Evolutionary conservation across 1,140 invertebrate genomes (phyloP).

Genomic region (Pachyrhynchus sulphureomaculatus): DNA sequence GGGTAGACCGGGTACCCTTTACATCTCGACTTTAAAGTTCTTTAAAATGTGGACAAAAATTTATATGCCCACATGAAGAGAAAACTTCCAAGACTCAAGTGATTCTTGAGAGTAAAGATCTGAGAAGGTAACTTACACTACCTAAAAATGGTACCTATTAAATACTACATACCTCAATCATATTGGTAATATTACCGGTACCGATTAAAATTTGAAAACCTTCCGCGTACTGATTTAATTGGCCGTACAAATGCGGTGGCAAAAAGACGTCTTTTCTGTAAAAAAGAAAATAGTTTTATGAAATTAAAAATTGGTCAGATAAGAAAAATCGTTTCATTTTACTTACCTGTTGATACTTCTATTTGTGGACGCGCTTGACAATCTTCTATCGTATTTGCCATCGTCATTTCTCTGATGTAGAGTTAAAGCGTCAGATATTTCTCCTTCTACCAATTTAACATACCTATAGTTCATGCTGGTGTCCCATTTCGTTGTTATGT

Average conservation of each 20-base stretch:
- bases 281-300: conserved; percentile 2
- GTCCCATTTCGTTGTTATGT: conserved; percentile 77
- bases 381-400: conserved; percentile 71
- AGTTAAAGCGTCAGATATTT: conserved; percentile 84
- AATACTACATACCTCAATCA: conserved; percentile 55
- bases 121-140: too few species aligned
- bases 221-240: conserved; percentile 75
- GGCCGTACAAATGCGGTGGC: conserved; percentile 85
- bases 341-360: conserved; percentile 26
- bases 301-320: background rate
- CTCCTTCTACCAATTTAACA: conserved; percentile 83
- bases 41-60: too few species aligned
- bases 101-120: too few species aligned
- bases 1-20: too few species aligned
- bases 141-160: too few species aligned
- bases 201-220: conserved; percentile 68
- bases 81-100: too few species aligned
- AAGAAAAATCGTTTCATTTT: background rate
- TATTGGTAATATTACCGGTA: conserved; percentile 51
- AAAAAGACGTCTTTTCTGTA: conserved; percentile 63
- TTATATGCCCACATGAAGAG: too few species aligned
- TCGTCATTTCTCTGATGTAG: conserved; percentile 79
- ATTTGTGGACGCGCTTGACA: conserved; percentile 47
- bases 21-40: too few species aligned
- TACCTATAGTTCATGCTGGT: conserved; percentile 77